Evolutionary conservation across 1,140 invertebrate species (phyloP), one percentile per base, ranked within the genome.

Genomic region (Streblospio benedicti): DNA sequence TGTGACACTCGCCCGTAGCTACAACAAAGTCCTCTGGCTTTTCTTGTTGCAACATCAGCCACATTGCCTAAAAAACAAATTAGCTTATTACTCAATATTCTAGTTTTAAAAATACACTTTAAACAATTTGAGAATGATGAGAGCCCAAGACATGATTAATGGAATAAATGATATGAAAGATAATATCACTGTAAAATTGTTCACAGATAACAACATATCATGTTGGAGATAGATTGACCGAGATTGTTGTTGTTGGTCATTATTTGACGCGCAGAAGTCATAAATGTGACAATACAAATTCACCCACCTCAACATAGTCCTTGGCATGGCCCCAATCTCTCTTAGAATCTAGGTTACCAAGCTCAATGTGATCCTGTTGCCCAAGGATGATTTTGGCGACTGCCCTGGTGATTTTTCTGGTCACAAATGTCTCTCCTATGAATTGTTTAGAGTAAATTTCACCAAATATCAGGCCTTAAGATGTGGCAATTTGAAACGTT

Each of bases 301-400:
- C n/a, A n/a, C n/a, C 64, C 76, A 92, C 91, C 83, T 98, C 90
- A 30, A 99, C 91, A 80, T 98, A 99, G 80, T 99, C 96, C 76
- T 86, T 92, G 0, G 97, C 97, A 82, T 99, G 97, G 12, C 97
- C 97, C 97, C 97, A 99, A 79, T 99, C 97, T 71, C 97, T 82
- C 75, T 89, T 88, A 16, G 95, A 89, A 79, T 98, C 93, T 60
- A 99, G 80, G 78, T 97, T 97, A 41, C 97, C 97, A 31, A 99
- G 80, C 77, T 97, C 90, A 50, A 99, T 79, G 59, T 79, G 83
- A 63, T 96, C 86, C 73, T 93, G 84, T 60, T 92, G 84, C 5
- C 92, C 91, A 1, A 96, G 80, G 55, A 84, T 81, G 67, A 99
- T 97, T 80, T 99, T 99, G 5, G 96, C 93, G 20, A 99, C 94